These are phyloP conservation scores for Nothobranchius furzeri DNA, from an alignment of 2,113 vertebrate species.

Conservation along the genomic window DNA sequence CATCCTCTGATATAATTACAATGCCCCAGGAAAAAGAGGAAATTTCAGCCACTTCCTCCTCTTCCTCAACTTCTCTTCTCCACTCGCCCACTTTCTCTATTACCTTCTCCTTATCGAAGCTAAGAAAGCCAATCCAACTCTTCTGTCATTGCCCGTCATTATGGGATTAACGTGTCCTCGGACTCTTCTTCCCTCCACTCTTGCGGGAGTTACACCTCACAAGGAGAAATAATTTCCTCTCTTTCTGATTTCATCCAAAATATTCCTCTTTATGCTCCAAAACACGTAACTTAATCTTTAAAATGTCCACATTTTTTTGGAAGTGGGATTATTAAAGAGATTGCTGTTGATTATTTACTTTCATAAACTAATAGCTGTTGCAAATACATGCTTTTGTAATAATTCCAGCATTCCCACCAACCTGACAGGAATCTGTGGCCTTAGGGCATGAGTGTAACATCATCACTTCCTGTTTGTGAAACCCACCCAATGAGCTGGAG, in stretches of 20 bases:
- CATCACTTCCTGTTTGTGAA: conserved; percentile 64
- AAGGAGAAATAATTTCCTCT: conserved; percentile 51
- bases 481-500: conserved; percentile 33
- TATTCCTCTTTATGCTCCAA: conserved; percentile 42
- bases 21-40: conserved; percentile 48
- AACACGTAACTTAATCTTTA: conserved; percentile 27
- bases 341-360: conserved; percentile 1
- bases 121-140: conserved; percentile 51
- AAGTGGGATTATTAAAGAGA: conserved; percentile 2
- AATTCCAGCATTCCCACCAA: conserved; percentile 37
- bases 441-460: conserved; percentile 45
- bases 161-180: conserved; percentile 61
- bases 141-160: conserved; percentile 64
- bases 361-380: conserved; percentile 29
- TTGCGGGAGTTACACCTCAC: conserved; percentile 47
- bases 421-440: conserved; percentile 38
- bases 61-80: conserved; percentile 25
- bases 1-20: conserved; percentile 73
- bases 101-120: conserved; percentile 30
- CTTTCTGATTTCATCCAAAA: conserved; percentile 43
- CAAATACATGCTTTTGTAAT: conserved; percentile 34
- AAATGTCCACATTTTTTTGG: background rate
- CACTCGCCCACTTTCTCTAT: conserved; percentile 22
- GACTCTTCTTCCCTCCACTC: conserved; percentile 17
- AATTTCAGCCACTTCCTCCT: conserved; percentile 30